Evolutionary conservation across 2,113 vertebrate genomes (phyloP), one percentile per base, ranked within the genome.

Genomic region (Rhinopithecus roxellana): DNA sequence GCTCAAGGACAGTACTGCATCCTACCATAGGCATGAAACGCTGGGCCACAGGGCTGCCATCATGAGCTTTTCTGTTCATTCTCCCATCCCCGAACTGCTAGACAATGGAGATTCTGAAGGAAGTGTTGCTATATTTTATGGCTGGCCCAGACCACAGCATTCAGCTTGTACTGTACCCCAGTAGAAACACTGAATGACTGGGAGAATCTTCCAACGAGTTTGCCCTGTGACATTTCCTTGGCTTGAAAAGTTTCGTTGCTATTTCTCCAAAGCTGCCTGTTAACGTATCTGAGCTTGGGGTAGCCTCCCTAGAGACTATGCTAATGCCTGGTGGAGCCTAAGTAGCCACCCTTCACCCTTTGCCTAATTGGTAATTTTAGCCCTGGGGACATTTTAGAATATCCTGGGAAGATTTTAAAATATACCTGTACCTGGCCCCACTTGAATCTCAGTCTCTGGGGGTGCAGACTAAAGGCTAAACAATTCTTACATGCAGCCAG

Each of bases 111-210:
- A 50, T 48, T 64, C 48, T 64, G 12, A 81, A 48, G 2, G 5
- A 61, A 45, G 38, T 4, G 13, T n/a, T 70, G 20, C 5, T 4
- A 0, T 0, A 40, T 30, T 69, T 67, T 75, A 40, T 32, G 27
- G 18, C 23, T 61, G 78, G 22, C 25, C 14, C 40, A 27, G 45
- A 45, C 7, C 22, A 12, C 25, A 79, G 0, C 9, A 35, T 38
- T 40, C 11, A 16, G 27, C 6, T 8, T 57, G 32, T 12, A 10
- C 1, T 0, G 0, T 30, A 13, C 27, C 13, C 20, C 32, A 3
- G 0, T 3, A 48, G 32, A 85, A 55, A 35, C 20, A 22, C 10
- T 38, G 59, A 48, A 9, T 35, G 45, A 13, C 27, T 8, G 35
- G 48, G 17, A 11, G 23, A 77, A 30, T 11, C 40, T 86, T 17